Evolutionary conservation across 2,113 vertebrate genomes (phyloP).

Genomic region (Oryzias celebensis): DNA sequence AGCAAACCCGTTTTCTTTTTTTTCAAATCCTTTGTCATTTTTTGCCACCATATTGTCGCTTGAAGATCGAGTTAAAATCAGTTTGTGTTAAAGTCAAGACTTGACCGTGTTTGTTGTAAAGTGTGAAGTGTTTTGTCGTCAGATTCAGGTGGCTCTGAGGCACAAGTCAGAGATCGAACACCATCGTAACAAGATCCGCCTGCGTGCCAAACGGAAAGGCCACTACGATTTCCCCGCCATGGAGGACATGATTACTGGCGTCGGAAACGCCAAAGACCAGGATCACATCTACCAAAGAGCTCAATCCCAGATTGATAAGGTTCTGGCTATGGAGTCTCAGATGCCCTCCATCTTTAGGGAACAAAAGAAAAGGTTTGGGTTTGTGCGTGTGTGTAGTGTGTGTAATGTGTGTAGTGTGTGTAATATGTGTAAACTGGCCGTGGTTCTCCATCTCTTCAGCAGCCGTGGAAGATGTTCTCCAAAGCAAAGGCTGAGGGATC

Average conservation of each 20-base stretch:
- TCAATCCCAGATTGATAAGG: constrained; percentile 97
- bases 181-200: constrained; percentile 96
- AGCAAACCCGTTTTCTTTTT: no score
- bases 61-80: no score
- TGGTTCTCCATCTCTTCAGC: constrained; percentile 54
- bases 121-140: not conserved
- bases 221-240: constrained; percentile 96
- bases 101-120: no score
- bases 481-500: constrained; percentile 87
- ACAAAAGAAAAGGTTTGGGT: constrained; percentile 84
- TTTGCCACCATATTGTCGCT: no score
- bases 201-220: constrained; percentile 94
- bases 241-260: constrained; percentile 81
- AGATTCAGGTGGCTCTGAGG: constrained; percentile 93
- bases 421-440: not conserved
- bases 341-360: constrained; percentile 88
- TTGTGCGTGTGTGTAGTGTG: not conserved
- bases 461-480: constrained; percentile 90
- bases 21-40: no score
- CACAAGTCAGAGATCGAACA: constrained; percentile 98
- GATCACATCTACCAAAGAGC: constrained; percentile 92
- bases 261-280: constrained; percentile 85
- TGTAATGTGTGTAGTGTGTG: not conserved
- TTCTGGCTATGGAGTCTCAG: constrained; percentile 87
- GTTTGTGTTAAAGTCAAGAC: no score